Base-by-base conservation (phyloP, 2,113 vertebrate genomes). In the Glaucomys volans region DNA sequence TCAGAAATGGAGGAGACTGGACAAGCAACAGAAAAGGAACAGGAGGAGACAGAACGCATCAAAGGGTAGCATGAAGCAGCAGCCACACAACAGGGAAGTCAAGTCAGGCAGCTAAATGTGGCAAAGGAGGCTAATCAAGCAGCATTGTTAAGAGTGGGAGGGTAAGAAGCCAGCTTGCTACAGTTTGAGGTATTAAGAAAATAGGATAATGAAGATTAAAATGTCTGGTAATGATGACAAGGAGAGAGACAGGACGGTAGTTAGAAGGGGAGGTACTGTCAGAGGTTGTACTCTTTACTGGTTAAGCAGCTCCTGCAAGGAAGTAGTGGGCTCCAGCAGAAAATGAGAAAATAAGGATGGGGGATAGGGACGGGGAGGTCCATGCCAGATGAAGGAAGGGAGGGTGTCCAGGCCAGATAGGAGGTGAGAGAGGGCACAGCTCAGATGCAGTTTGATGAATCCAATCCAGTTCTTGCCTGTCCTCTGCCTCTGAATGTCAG, bases 91-190 rank as follows among this genome's bases (percentile, higher is more conserved):
- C 17, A 74, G 28, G 28, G 10, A 67, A 12, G 10, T 74, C 40
- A 32, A 47, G 74, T 71, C 30, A 64, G 90, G 37, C 52, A 57
- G 52, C 75, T 28, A 2, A 11, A 37, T 12, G 2, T 0, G 11
- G 30, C 66, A 62, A 2, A 11, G 32, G 26, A 12, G 47, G 82
- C 35, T 92, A 50, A 37, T 20, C 28, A 69, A 37, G 47, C 28
- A 22, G 18, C 0, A 2, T 44, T 28, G 8, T 7, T 0, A 64
- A 64, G 47, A 80, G 17, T 8, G 24, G 44, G 10, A n/a, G 22
- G 47, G 71, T 14, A 64, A 90, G 74, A 47, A 95, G 76, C 50
- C 77, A 18, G 80, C 9, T 28, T n/a, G 64, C 24, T 9, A 13
- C 0, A 4, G 22, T 42, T 13, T 59, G 22, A 17, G 17, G 37